A percentile compares a stretch with the other conserved stretches of the same genome.
These are phyloP conservation scores for Sitta carolinensis DNA, from an alignment of 2,797 vertebrate genomes.

Conservation along the genomic window DNA sequence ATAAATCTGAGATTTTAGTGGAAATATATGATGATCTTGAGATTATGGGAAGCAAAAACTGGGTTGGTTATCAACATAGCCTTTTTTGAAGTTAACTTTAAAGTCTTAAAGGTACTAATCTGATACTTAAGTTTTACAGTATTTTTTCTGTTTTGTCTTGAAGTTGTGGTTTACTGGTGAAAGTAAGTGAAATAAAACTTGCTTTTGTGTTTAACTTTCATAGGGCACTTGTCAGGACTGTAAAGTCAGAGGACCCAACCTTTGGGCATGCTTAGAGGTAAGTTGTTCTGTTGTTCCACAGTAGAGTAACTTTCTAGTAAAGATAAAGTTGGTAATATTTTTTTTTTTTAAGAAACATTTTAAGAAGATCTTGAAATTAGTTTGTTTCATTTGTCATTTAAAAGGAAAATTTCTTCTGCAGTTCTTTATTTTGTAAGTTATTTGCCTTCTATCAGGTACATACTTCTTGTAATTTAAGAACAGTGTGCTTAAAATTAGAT, in stretches of 20 bases:
- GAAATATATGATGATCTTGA: background rate
- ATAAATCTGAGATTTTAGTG: background rate
- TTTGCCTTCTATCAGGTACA: background rate
- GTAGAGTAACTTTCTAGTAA: background rate
- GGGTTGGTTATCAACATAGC: background rate
- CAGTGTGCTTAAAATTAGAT: background rate
- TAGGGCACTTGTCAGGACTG: constrained; percentile 97
- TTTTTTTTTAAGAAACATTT: background rate
- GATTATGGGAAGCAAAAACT: background rate
- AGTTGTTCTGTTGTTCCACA: constrained; percentile 4
- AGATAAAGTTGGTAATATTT: background rate
- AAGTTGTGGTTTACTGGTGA: background rate
- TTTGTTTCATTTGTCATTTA: background rate
- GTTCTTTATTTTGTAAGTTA: background rate
- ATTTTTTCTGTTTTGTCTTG: background rate
- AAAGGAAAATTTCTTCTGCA: background rate
- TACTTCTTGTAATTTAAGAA: background rate
- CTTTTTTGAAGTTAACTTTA: background rate
- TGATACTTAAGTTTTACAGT: background rate
- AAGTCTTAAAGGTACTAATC: background rate
- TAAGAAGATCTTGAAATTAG: background rate
- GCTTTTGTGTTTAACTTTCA: constrained; percentile 15
- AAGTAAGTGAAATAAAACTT: background rate
- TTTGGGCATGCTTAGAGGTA: constrained; percentile 98
- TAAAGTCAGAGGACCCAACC: constrained; percentile 94